Evolutionary conservation across 1,140 invertebrate genomes (phyloP), one percentile per base, ranked within the genome.

Genomic region (Probaryconus sp.): DNA sequence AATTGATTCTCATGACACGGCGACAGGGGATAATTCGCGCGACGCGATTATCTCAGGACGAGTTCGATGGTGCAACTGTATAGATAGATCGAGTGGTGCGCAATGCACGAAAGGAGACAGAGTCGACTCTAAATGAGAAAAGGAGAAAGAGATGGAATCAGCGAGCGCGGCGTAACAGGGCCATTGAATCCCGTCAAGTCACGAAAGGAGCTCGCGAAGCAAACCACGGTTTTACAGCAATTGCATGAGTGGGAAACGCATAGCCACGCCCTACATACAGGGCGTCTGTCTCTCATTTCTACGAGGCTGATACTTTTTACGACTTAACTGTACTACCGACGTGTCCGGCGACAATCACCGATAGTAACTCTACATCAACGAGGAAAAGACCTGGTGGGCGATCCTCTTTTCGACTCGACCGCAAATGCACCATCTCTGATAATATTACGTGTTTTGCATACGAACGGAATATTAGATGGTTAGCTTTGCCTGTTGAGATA

Each of bases 141-240:
- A 5, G 31, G 9, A 14, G 28, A 13, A 45, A 48, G 43, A 38
- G 21, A 16, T 1, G 7, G 17, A 14, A 9, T 6, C 3, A 3
- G 11, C 5, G 35, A 63, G 53, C 37, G 55, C 30, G 38, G 53
- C 10, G 28, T 58, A 72, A 72, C 60, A 58, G 69, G 53, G 69
- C 51, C 69, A 72, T 72, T 65, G 61, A 60, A 65, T 72, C 60
- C 63, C 28, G 61, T 38, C 55, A 43, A 74, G 63, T 68, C 63
- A 73, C 61, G 70, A 74, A 74, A 68, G 61, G 70, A 65, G 69
- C 42, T 63, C 68, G 58, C 60, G 58, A 71, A 51, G 55, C 61
- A 24, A 61, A 37, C 47, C 55, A 60, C 63, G 47, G 70, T 42
- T 74, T 63, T 63, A 43, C 50, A 30, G 56, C 56, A 21, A 55